These are phyloP conservation scores for Struthidea cinerea DNA, from an alignment of 2,113 vertebrate species.

Conservation along the genomic window DNA sequence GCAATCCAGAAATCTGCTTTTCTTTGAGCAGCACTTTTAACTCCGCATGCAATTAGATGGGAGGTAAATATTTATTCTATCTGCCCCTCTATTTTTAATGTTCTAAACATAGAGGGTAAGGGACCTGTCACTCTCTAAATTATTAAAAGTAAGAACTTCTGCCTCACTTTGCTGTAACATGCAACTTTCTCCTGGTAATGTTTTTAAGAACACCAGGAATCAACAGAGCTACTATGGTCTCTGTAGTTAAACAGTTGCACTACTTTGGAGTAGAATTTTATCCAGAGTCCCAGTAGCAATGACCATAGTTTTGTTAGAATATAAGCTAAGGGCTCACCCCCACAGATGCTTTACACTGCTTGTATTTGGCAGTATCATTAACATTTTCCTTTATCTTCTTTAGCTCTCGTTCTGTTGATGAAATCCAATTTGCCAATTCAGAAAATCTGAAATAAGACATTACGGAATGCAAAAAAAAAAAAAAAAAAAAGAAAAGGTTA, in stretches of 20 bases:
- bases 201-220: background rate
- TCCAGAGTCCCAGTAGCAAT: background rate
- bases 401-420: slow-evolving; percentile 76
- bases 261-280: background rate
- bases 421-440: slow-evolving; percentile 84
- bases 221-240: background rate
- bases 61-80: background rate
- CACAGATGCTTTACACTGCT: slow-evolving; percentile 68
- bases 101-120: background rate
- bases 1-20: background rate
- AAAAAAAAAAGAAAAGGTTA: background rate
- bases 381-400: slow-evolving; percentile 72
- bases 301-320: background rate
- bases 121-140: background rate
- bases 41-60: background rate
- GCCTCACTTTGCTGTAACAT: background rate
- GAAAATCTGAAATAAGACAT: slow-evolving; percentile 77
- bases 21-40: background rate
- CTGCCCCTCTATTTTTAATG: background rate
- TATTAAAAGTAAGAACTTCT: background rate
- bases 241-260: background rate
- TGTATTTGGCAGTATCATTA: slow-evolving; percentile 71
- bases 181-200: background rate
- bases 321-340: slow-evolving; percentile 71
- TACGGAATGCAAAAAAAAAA: background rate